Base-by-base conservation (phyloP, 2,888 invertebrate species). In the Conistra vaccinii region DNA sequence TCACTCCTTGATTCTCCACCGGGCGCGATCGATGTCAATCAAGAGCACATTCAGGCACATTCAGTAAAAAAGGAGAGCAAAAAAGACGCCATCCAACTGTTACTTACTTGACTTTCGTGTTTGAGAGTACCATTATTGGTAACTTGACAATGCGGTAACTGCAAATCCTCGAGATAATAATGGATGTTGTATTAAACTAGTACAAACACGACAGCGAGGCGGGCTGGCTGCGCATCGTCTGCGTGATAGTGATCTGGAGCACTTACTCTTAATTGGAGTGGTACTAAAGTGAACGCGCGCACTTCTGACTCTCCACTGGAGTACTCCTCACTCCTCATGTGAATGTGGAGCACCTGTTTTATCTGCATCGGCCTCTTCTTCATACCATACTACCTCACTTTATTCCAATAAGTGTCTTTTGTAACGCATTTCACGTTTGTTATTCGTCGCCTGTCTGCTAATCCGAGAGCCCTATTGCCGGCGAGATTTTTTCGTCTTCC, bases 241-340 rank as follows among this genome's bases (percentile, higher is more conserved):
- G 23, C 63, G 20, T n/a, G 77, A 67, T 68, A 68, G n/a, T 10
- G 29, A 77, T 77, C 77, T 45, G 67, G 29, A 57, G 74, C 45
- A 7, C 42, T 14, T 42, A 4, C n/a, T 20, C 26, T 35, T 20
- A 10, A 4, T 20, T 20, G 42, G 61, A 42, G 42, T n/a, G 45
- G 29, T 35, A 20, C 45, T 55, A 23, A 76, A 76, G 53, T 66
- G 55, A 29, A 6, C 45, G 23, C 35, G 42, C 42, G 42, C 26
- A 29, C 71, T 71, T 29, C 23, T 12, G 17, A 45, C 14, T n/a
- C 42, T 14, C 12, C 39, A 42, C 42, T 72, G 26, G 17, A 48
- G 39, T 20, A 14, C 57, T 48, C 45, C 12, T 17, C 51, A 4
- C 55, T 67, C 32, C 67, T 58, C 45, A 5, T 67, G 35, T 26